Conservation (phyloP, 1,140 invertebrate genomes). For the Conus ventricosus region DNA sequence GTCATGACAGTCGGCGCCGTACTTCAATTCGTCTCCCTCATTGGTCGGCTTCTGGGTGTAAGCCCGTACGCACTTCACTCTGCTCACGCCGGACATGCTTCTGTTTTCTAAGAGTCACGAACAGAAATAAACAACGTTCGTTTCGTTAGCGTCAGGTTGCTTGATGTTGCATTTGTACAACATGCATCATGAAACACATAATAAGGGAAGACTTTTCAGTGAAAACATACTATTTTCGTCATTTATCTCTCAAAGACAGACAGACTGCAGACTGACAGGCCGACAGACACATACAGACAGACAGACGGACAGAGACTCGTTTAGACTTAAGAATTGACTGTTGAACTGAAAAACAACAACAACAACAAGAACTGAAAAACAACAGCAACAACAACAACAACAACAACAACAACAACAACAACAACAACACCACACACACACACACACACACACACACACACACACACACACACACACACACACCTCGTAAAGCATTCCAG, state of each 20-base stretch:
- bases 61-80: conserved; percentile 61
- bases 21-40: conserved; percentile 28
- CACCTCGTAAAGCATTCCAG: not conserved
- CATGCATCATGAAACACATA: no score
- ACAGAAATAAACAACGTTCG: no score
- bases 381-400: no score
- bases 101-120: no score
- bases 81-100: conserved; percentile 8
- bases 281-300: not conserved
- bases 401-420: not conserved
- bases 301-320: not conserved
- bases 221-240: no score
- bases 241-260: no score
- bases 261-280: not conserved
- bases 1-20: conserved; percentile 69
- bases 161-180: no score
- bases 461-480: conserved; percentile 22
- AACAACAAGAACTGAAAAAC: not conserved
- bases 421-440: not conserved
- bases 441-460: conserved; percentile 9
- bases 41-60: conserved; percentile 54
- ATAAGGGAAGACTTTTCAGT: no score
- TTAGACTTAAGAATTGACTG: no score
- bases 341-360: not conserved
- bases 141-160: no score